Conservation (phyloP, 2,888 invertebrate genomes). For the Macaria notata region DNA sequence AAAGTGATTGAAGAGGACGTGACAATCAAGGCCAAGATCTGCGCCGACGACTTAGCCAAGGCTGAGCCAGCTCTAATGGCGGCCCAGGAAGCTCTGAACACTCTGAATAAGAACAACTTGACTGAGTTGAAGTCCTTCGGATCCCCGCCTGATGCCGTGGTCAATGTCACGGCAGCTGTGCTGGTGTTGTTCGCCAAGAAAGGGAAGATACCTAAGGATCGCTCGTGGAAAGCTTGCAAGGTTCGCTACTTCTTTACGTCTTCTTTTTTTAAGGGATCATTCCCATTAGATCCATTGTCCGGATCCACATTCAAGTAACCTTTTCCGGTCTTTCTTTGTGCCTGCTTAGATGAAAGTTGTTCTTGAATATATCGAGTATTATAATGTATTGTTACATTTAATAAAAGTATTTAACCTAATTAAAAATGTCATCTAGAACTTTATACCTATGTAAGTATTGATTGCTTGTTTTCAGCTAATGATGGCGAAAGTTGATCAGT, state of each 20-base stretch:
- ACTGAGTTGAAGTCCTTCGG: slow-evolving; percentile 97
- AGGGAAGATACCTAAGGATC: slow-evolving; percentile 94
- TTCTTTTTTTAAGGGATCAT: background rate
- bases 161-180: slow-evolving; percentile 93
- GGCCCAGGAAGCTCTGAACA: slow-evolving; percentile 95
- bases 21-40: slow-evolving; percentile 90
- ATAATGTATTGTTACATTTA: too few species aligned
- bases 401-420: too few species aligned
- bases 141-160: slow-evolving; percentile 94
- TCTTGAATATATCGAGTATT: too few species aligned
- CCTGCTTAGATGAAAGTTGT: too few species aligned
- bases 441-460: background rate
- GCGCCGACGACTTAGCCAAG: slow-evolving; percentile 93
- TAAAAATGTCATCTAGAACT: slow-evolving; percentile 1
- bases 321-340: too few species aligned
- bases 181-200: slow-evolving; percentile 91
- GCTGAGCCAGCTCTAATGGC: slow-evolving; percentile 95
- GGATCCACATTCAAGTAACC: too few species aligned
- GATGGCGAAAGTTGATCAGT: slow-evolving; percentile 95
- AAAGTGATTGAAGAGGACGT: slow-evolving; percentile 94
- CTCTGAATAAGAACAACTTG: slow-evolving; percentile 95
- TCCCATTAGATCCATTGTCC: too few species aligned
- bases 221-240: slow-evolving; percentile 96
- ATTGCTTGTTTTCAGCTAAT: slow-evolving; percentile 73
- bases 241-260: slow-evolving; percentile 42